Evolutionary conservation across 2,797 vertebrate genomes (phyloP).

Genomic region (Megaceryle alcyon): DNA sequence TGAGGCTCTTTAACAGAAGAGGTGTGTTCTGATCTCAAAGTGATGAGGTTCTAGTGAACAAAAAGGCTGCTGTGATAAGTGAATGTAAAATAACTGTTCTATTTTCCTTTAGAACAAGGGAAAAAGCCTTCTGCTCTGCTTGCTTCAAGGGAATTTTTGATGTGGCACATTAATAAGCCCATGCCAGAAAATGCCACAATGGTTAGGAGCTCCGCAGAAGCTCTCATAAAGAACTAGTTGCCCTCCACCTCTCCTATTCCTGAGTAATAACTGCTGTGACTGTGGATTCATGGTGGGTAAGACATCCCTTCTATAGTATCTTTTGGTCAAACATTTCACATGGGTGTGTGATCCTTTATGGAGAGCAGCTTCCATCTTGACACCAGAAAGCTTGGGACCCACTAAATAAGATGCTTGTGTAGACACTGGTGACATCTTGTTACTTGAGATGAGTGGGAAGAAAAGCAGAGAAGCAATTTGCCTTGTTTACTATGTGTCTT

Average conservation of each 20-base stretch:
- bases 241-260: not conserved
- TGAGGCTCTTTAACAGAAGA: not conserved
- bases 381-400: not conserved
- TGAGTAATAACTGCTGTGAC: not conserved
- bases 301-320: not conserved
- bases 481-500: not conserved
- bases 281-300: not conserved
- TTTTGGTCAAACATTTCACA: not conserved
- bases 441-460: rapidly evolving
- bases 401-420: not conserved
- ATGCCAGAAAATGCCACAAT: not conserved
- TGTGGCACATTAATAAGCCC: not conserved
- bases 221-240: not conserved
- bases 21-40: not conserved
- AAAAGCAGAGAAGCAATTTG: not conserved
- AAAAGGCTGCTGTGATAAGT: not conserved
- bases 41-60: not conserved
- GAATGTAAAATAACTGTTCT: not conserved
- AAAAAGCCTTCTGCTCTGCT: not conserved
- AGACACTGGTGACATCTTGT: not conserved
- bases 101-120: not conserved
- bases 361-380: not conserved
- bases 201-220: not conserved
- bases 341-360: rapidly evolving
- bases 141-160: not conserved